phyloP scores from a whole-genome alignment of 2,888 invertebrate species.

The Cephalotes varians region DNA sequence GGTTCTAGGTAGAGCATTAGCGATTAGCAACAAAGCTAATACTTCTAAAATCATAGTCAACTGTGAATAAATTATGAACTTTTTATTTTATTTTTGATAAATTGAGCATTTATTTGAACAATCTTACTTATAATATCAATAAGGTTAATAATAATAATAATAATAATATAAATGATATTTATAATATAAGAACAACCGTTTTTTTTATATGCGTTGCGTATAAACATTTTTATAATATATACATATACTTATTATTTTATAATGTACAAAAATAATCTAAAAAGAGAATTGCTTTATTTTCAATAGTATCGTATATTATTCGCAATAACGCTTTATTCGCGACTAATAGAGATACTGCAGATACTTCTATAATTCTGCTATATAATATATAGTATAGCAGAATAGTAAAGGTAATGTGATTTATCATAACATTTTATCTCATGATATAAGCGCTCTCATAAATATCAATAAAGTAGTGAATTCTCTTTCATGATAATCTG shows the following conservation, averaged over 20 bases:
- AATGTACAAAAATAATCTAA: not conserved
- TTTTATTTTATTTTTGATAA: not conserved
- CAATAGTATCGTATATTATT: not conserved
- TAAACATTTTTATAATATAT: not conserved
- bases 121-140: slow-evolving; percentile 8
- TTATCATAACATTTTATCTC: not conserved
- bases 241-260: not conserved
- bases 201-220: too few relatives aligned
- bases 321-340: not conserved
- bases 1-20: not conserved
- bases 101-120: slow-evolving; percentile 13
- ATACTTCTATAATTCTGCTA: not conserved
- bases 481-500: not conserved
- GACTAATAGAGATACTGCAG: not conserved
- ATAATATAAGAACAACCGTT: not conserved
- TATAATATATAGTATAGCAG: too few relatives aligned
- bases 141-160: too few relatives aligned
- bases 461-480: not conserved
- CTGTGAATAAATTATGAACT: slow-evolving; percentile 1
- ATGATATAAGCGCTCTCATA: not conserved
- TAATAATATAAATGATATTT: not conserved
- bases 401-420: not conserved
- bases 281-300: not conserved
- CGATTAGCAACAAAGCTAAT: not conserved
- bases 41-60: not conserved